Conservation (phyloP, 2,113 vertebrate species). For the Cinclus mexicanus region DNA sequence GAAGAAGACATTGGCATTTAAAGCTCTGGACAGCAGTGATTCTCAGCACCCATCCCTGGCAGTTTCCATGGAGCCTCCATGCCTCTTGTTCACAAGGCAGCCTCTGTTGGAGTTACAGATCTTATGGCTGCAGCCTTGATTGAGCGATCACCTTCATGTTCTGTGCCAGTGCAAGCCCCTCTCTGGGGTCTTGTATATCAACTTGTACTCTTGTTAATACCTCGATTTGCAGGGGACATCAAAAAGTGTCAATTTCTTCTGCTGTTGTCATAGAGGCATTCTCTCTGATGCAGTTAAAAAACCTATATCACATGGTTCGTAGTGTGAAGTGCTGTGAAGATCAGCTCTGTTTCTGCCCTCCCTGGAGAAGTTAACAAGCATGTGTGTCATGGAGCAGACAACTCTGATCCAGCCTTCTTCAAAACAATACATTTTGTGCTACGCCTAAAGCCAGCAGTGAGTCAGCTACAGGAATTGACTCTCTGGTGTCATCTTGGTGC, state of each 20-base stretch:
- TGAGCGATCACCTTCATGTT: background rate
- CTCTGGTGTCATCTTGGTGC: background rate
- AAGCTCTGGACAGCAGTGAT: background rate
- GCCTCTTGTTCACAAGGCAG: background rate
- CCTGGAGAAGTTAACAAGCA: background rate
- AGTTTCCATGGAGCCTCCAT: background rate
- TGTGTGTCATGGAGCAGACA: background rate
- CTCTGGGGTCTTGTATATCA: background rate
- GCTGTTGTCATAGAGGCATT: background rate
- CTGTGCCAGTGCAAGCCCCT: background rate
- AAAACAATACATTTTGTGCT: slow-evolving; percentile 25
- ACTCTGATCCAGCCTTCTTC: background rate
- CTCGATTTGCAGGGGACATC: background rate
- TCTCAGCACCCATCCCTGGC: background rate
- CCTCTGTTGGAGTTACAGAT: background rate
- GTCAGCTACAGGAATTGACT: background rate
- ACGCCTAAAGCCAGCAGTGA: slow-evolving; percentile 10
- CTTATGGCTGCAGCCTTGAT: background rate
- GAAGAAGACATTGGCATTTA: background rate
- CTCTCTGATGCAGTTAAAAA: background rate
- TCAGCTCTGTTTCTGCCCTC: background rate
- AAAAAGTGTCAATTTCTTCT: background rate
- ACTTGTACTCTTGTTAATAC: background rate
- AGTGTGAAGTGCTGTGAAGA: background rate
- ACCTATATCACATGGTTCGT: background rate